Base-by-base conservation (phyloP, 2,113 vertebrate genomes). In the Calypte anna region DNA sequence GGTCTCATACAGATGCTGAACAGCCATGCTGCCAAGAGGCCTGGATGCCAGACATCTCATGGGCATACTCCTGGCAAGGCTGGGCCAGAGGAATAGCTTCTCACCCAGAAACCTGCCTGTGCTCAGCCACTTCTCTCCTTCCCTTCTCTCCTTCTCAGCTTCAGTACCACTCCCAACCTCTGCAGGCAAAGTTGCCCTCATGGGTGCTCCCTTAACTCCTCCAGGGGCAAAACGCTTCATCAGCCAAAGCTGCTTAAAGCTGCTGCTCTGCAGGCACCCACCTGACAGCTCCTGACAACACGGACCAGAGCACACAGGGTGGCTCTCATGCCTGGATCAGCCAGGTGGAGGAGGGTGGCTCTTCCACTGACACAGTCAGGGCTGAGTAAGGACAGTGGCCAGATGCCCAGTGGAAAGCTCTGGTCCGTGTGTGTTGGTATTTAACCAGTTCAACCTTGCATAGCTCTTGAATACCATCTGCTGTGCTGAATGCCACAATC, bases 361-460 rank as follows among this genome's bases (percentile, higher is more conserved):
- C 66, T 62, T 72, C 24, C 3, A 6, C 24, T 8, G 16, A 18
- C 66, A 53, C 13, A 28, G n/a, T 12, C 54, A 16, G 4, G 25
- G 48, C 27, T 78, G 38, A 58, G 44, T 7, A 14, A 53, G 11
- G 44, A 53, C 15, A n/a, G 57, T 16, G 36, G 9, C 24, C 1
- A 0, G 28, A 64, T 14, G 16, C 57, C 0, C 0, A 33, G 21
- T 13, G 7, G 53, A 73, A 73, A 68, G 25, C 20, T 62, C 31
- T 12, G 25, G 33, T 24, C 22, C 46, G 9, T 10, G 16, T 43
- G 40, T 38, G 76, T 64, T 51, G 19, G 19, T 38, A n/a, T 61
- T 46, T 72, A 31, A 72, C 7, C 31, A 57, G 31, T 27, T 50
- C 23, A 46, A 9, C 27, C 33, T 21, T 33, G 18, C 1, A 0